Percentiles rank a stretch among this genome's conserved stretches.
Evolutionary conservation across 2,113 vertebrate genomes (phyloP).

Genomic region (Periophthalmodon schlosseri): DNA sequence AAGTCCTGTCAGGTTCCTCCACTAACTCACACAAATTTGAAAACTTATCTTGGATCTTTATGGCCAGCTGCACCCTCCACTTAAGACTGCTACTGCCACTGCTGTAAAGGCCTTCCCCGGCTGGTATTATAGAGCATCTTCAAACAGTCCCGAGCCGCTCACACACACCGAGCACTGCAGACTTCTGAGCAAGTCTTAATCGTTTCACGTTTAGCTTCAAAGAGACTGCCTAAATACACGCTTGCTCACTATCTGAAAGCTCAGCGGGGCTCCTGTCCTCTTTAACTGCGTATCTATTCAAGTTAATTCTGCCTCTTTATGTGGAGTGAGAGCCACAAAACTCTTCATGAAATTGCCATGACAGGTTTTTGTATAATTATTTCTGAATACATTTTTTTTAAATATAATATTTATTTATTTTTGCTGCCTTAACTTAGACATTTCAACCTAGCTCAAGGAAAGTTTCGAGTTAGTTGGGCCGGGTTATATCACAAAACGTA

Average conservation of each 20-base stretch:
- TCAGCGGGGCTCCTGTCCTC: constrained; percentile 43
- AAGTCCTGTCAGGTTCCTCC: constrained; percentile 68
- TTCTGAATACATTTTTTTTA: too few species aligned
- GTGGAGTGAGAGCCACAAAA: constrained; percentile 5
- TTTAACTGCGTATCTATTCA: constrained; percentile 47
- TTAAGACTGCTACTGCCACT: constrained; percentile 54
- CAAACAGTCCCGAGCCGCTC: constrained; percentile 57
- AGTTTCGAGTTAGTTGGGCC: too few species aligned
- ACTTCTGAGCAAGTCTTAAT: constrained; percentile 67
- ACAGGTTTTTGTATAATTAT: too few species aligned
- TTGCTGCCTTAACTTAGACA: too few species aligned
- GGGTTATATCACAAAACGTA: too few species aligned
- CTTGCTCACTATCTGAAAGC: constrained; percentile 57
- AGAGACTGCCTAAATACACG: constrained; percentile 64
- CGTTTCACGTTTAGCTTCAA: constrained; percentile 74
- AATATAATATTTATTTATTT: too few species aligned
- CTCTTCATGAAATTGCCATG: background rate
- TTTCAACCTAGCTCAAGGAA: too few species aligned
- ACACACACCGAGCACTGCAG: constrained; percentile 34
- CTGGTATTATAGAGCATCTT: constrained; percentile 59
- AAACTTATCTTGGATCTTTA: constrained; percentile 75
- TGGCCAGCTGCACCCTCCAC: constrained; percentile 73
- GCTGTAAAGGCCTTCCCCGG: constrained; percentile 71
- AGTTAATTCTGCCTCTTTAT: constrained; percentile 41
- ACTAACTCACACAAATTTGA: constrained; percentile 43